Conservation (phyloP, 1,140 invertebrate genomes). For the Cherax destructor region DNA sequence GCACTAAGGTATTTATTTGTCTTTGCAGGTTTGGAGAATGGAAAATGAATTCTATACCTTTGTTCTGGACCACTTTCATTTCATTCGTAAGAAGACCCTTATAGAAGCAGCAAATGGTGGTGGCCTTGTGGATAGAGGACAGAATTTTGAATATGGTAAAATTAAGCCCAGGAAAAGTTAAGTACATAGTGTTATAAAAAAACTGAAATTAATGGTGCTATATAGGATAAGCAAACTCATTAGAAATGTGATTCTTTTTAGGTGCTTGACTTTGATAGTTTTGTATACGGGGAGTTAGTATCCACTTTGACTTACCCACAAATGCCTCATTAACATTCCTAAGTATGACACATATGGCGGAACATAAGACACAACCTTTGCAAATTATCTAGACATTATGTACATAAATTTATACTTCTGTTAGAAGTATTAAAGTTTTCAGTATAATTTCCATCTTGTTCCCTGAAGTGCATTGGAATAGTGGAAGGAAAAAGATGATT, state of each 20-base stretch:
- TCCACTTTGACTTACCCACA: background rate
- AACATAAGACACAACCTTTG: background rate
- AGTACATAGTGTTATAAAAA: constrained; percentile 16
- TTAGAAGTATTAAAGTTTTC: background rate
- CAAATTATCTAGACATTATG: background rate
- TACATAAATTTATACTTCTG: background rate
- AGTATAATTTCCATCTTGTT: background rate
- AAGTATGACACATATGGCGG: background rate
- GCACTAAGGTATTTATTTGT: background rate
- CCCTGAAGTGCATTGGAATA: background rate
- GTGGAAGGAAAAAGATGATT: background rate
- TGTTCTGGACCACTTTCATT: constrained; percentile 94
- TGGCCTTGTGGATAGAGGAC: constrained; percentile 81
- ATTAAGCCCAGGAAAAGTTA: constrained; percentile 88
- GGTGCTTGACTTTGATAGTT: background rate
- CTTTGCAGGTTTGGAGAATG: constrained; percentile 90
- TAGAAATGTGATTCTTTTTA: background rate
- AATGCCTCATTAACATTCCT: background rate
- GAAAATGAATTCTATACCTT: constrained; percentile 98
- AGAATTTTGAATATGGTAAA: constrained; percentile 95
- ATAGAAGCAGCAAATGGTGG: constrained; percentile 79
- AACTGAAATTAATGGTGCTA: constrained; percentile 22
- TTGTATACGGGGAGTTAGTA: background rate
- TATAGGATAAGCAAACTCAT: background rate
- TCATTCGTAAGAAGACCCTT: constrained; percentile 83